Evolutionary conservation across 2,888 invertebrate species (phyloP), one percentile per base, ranked within the genome.

Genomic region (Hedya salicella): DNA sequence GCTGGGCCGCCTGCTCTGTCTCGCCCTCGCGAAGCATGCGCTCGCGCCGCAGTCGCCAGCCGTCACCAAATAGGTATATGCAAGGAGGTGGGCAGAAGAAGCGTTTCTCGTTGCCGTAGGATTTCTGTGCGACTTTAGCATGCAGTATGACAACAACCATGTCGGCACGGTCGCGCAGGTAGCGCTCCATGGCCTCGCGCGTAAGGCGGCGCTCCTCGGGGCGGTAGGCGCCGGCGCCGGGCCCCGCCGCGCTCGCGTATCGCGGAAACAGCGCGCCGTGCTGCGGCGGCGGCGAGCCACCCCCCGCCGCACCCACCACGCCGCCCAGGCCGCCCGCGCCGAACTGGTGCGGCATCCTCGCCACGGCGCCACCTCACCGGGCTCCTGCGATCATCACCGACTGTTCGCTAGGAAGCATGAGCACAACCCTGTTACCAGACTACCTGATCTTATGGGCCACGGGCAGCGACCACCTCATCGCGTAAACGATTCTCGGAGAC

Each of bases 1-100:
- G 93, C 84, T 99, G 98, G 0, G 97, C 95, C 0, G 97, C 96
- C 81, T 97, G 97, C 79, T 98, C 97, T 0, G 95, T 95, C 85
- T 97, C 97, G 4, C 98, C 97, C 79, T 97, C 97, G 13, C 97
- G 94, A 73, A 97, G 89, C 96, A 98, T 97, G 82, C 98, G 97
- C 85, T 98, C 98, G 78, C 98, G 97, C 68, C 98, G 95, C 89
- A 97, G 94, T 81, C 98, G 95, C 99, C 99, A 99, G 13, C 99
- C 99, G 76, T 97, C 98, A n/a, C 99, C 99, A 80, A 97, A 97
- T 71, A 99, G 93, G 88, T 99, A 99, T 80, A 99, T 98, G 88
- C 99, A 99, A 0, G 99, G 99, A 0, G 99, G 99, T 0, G 99
- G 99, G 79, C 99, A 99, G 93, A 99, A 99, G 92, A 99, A 99